phyloP scores from a whole-genome alignment of 2,888 invertebrate species.

The Prionchulus punctatus region DNA sequence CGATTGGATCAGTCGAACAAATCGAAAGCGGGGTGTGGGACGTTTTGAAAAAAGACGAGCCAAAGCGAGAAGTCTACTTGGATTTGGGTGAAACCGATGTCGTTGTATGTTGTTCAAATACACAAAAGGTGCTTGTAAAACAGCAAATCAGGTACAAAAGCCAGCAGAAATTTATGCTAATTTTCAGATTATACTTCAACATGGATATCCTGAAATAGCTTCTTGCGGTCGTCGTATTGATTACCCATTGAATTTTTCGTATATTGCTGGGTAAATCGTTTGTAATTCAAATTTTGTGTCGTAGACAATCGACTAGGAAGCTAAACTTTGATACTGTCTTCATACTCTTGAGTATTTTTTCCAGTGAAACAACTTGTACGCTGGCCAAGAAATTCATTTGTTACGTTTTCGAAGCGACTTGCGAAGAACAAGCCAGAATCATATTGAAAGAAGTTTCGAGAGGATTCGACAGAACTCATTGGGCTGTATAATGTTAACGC shows the following conservation, averaged over 20 bases:
- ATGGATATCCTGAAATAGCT: slow-evolving; percentile 50
- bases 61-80: slow-evolving; percentile 11
- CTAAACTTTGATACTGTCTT: neutral
- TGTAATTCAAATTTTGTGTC: no score
- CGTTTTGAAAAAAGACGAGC: slow-evolving; percentile 9
- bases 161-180: neutral
- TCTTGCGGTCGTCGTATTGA: slow-evolving; percentile 46
- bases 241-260: slow-evolving; percentile 45
- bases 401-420: slow-evolving; percentile 30
- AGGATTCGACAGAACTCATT: slow-evolving; percentile 11
- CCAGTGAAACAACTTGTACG: slow-evolving; percentile 36
- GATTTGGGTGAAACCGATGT: slow-evolving; percentile 31
- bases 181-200: slow-evolving; percentile 42
- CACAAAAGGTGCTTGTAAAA: slow-evolving; percentile 14
- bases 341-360: slow-evolving; percentile 8
- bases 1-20: slow-evolving; percentile 7
- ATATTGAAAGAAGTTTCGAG: slow-evolving; percentile 7
- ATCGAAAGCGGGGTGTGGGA: slow-evolving; percentile 7
- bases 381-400: slow-evolving; percentile 33
- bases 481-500: slow-evolving; percentile 8
- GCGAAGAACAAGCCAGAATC: slow-evolving; percentile 25
- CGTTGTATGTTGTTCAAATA: slow-evolving; percentile 16
- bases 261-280: slow-evolving; percentile 49
- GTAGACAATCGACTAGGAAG: no score
- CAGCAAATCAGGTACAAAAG: no score